phyloP scores from a whole-genome alignment of 2,888 invertebrate genomes.

The Diadromus collaris region DNA sequence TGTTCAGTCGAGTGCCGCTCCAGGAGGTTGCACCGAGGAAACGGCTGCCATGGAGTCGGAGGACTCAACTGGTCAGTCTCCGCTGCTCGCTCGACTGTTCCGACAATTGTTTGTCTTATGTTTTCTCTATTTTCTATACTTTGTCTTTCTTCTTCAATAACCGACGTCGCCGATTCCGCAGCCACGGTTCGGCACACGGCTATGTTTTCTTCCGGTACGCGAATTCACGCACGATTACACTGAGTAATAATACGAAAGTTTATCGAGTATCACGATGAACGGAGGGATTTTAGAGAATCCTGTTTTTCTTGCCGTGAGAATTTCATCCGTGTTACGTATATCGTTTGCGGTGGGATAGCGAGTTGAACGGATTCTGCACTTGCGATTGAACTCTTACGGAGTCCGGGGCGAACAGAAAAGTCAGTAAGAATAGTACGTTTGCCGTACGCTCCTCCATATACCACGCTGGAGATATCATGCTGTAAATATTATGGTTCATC shows the following conservation, averaged over 20 bases:
- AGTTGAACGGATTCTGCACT: no score
- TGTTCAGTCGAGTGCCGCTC: constrained; percentile 45
- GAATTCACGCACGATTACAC: constrained; percentile 41
- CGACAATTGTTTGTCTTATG: constrained; percentile 46
- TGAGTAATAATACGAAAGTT: constrained; percentile 37
- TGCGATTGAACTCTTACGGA: no score
- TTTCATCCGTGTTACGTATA: not conserved
- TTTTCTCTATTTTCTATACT: constrained; percentile 1
- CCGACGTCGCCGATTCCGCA: constrained; percentile 11
- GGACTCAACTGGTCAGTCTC: constrained; percentile 55
- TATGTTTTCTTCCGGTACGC: constrained; percentile 24
- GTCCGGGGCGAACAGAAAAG: no score
- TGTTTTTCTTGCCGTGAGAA: not conserved
- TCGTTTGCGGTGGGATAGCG: not conserved
- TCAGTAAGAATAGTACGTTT: no score
- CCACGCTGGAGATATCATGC: not conserved
- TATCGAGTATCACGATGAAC: constrained; percentile 9
- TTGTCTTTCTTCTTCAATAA: not conserved
- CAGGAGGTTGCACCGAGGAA: constrained; percentile 33
- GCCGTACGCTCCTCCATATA: not conserved
- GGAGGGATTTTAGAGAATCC: constrained; percentile 4
- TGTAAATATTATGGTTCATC: not conserved
- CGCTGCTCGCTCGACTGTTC: constrained; percentile 21
- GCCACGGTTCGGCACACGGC: constrained; percentile 26
- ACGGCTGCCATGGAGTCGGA: constrained; percentile 14